These are phyloP conservation scores for Chrysina gloriosa DNA, from an alignment of 2,888 invertebrate species.

Conservation along the genomic window DNA sequence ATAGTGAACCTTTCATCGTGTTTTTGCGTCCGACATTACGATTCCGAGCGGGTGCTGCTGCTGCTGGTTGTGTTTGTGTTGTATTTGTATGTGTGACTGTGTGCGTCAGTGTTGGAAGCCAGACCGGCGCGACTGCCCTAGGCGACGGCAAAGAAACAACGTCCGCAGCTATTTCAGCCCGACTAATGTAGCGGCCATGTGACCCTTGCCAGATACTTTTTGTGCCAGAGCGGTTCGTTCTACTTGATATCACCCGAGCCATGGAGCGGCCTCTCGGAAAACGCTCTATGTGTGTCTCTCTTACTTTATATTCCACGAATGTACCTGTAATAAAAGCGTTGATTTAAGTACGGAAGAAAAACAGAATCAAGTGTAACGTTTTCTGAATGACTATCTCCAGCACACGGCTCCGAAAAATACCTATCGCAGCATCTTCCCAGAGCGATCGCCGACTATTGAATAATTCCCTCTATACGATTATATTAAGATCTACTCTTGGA, in stretches of 20 bases:
- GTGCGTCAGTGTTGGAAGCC: constrained; percentile 52
- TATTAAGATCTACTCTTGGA: not conserved
- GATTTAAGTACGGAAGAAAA: constrained; percentile 32
- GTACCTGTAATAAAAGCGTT: constrained; percentile 36
- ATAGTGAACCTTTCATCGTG: constrained; percentile 55
- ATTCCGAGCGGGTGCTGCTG: constrained; percentile 55
- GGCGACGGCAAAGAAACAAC: constrained; percentile 59
- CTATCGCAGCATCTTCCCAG: not conserved
- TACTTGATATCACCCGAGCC: constrained; percentile 48
- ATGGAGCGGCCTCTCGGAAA: constrained; percentile 47
- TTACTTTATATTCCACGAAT: constrained; percentile 35
- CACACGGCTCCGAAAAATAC: constrained; percentile 3
- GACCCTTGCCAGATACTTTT: constrained; percentile 59
- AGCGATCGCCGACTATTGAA: not conserved
- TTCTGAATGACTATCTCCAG: constrained; percentile 23
- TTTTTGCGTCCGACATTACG: constrained; percentile 56
- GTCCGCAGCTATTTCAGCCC: constrained; percentile 57
- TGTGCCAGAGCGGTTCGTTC: constrained; percentile 49
- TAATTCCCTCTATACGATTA: not conserved
- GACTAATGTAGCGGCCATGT: constrained; percentile 58
- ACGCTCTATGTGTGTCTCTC: not conserved
- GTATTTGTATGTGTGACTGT: constrained; percentile 9
- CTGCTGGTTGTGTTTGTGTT: constrained; percentile 30
- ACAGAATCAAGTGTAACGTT: constrained; percentile 30
- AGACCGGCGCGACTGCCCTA: constrained; percentile 59